These are phyloP conservation scores for Simalia tracyae DNA, from an alignment of 2,797 vertebrate species.

Conservation along the genomic window DNA sequence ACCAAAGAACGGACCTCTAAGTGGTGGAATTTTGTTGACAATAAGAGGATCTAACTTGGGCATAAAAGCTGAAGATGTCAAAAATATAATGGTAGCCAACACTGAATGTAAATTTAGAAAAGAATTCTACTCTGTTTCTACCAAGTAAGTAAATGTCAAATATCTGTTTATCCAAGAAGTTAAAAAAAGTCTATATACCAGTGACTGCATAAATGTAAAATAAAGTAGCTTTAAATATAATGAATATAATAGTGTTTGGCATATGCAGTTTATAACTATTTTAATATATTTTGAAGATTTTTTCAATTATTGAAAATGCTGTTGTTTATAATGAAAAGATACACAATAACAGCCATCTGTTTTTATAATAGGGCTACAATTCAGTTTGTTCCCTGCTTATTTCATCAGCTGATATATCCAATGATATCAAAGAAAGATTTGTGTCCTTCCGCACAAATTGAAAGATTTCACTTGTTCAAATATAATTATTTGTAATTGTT, in stretches of 20 bases:
- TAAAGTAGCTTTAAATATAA: constrained; percentile 2
- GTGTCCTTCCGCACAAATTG: background rate
- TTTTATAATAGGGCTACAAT: background rate
- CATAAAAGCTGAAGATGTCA: constrained; percentile 82
- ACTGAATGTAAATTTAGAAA: constrained; percentile 80
- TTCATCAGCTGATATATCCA: constrained; percentile 22
- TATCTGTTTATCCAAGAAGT: constrained; percentile 19
- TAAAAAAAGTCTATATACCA: background rate
- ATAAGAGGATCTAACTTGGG: constrained; percentile 94
- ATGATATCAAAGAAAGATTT: constrained; percentile 28
- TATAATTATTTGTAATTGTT: background rate
- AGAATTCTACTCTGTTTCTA: constrained; percentile 89
- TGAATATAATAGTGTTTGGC: background rate
- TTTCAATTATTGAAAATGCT: background rate
- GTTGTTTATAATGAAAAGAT: constrained; percentile 28
- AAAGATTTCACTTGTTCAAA: background rate
- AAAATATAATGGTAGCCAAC: constrained; percentile 82
- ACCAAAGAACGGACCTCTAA: constrained; percentile 85
- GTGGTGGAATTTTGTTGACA: constrained; percentile 85
- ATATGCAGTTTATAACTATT: background rate
- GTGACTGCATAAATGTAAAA: background rate
- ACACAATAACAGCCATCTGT: background rate
- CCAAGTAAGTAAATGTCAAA: constrained; percentile 77
- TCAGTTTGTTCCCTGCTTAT: background rate
- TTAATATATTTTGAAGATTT: constrained; percentile 12